A percentile compares a stretch with the other conserved stretches of the same genome.
phyloP scores from a whole-genome alignment of 2,888 invertebrate species.

The Nomada lathburiana region DNA sequence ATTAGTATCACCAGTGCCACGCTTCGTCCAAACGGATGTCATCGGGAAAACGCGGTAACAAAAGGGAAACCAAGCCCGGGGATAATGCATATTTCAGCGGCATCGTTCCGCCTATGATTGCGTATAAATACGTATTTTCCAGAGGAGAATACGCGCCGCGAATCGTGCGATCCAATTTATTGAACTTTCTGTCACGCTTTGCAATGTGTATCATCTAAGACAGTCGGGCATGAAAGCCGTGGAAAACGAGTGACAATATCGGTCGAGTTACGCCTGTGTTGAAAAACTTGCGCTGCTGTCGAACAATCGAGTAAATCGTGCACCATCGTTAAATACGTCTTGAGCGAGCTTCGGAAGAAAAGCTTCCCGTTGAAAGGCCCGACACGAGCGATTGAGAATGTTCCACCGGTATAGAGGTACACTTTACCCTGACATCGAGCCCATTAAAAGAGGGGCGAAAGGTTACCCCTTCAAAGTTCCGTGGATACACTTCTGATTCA shows the following conservation, averaged over 20 bases:
- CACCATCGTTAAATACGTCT: no score
- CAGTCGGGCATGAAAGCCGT: no score
- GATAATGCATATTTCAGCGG: no score
- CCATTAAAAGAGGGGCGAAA: conserved; percentile 24
- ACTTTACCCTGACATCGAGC: background rate
- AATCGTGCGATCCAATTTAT: background rate
- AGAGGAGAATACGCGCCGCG: no score
- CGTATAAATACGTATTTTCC: background rate
- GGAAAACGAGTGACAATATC: no score
- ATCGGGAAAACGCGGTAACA: background rate
- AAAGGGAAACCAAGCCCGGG: background rate
- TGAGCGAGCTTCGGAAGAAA: background rate
- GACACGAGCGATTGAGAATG: conserved; percentile 13
- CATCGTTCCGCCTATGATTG: background rate
- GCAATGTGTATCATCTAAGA: no score
- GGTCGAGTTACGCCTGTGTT: no score
- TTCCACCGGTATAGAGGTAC: background rate
- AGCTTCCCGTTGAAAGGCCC: background rate
- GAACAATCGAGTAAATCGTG: no score
- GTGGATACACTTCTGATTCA: conserved; percentile 36
- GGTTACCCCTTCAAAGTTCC: conserved; percentile 16
- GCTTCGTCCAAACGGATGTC: background rate
- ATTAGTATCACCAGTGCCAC: conserved; percentile 30
- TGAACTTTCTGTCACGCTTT: no score
- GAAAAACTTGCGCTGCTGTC: no score